phyloP scores from a whole-genome alignment of 2,888 invertebrate genomes.

The Formica aserva region DNA sequence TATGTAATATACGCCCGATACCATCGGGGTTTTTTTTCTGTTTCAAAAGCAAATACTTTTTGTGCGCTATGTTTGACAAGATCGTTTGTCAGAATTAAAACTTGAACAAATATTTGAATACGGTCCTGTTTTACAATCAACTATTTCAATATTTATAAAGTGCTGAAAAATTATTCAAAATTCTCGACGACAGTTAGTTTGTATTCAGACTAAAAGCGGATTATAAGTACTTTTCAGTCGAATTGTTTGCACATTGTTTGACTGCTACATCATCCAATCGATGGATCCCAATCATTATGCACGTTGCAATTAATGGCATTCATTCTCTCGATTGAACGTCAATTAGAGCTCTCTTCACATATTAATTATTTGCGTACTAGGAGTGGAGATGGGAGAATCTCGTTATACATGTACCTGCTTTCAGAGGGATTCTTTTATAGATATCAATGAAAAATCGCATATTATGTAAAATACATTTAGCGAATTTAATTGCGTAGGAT shows the following conservation, averaged over 20 bases:
- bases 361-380: constrained; percentile 8
- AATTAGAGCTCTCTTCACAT: constrained; percentile 13
- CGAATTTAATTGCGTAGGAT: background rate
- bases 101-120: background rate
- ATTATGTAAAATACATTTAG: background rate
- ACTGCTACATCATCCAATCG: constrained; percentile 27
- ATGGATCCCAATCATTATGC: constrained; percentile 27
- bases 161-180: constrained; percentile 6
- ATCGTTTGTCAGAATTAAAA: constrained; percentile 2
- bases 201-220: background rate
- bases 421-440: background rate
- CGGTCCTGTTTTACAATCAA: background rate
- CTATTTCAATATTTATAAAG: background rate
- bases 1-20: background rate
- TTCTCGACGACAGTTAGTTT: background rate
- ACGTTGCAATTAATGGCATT: constrained; percentile 53
- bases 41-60: background rate
- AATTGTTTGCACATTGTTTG: constrained; percentile 5
- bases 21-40: background rate
- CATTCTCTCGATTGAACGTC: constrained; percentile 39
- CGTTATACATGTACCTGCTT: background rate
- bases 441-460: background rate
- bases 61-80: background rate
- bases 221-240: background rate
- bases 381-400: background rate